Conservation (phyloP, 2,797 vertebrate species). For the Liparis tanakae region DNA sequence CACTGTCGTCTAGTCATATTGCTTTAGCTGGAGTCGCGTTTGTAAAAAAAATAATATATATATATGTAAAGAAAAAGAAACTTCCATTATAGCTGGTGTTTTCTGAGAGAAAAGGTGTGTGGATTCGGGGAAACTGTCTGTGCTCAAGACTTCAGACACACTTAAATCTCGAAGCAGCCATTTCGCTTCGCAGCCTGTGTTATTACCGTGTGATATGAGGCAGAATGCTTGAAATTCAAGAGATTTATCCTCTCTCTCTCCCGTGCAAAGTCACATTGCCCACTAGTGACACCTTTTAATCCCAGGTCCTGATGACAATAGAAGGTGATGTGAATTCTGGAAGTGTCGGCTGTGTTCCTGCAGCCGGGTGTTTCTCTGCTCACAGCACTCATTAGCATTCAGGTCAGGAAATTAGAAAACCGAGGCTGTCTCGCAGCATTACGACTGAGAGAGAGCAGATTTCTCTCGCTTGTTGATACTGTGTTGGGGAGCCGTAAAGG, state of each 20-base stretch:
- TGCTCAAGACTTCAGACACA: conserved; percentile 9
- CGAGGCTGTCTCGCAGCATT: conserved; percentile 47
- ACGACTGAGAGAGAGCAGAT: conserved; percentile 52
- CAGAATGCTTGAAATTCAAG: conserved; percentile 26
- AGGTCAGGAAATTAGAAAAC: conserved; percentile 68
- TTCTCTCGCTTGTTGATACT: conserved; percentile 28
- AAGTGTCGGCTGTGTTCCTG: conserved; percentile 51
- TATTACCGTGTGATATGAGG: conserved; percentile 36
- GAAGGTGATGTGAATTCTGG: conserved; percentile 42
- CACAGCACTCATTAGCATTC: conserved; percentile 63
- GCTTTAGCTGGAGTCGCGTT: background rate
- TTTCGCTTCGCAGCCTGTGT: conserved; percentile 26
- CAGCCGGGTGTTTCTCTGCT: conserved; percentile 32
- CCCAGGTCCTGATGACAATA: conserved; percentile 41
- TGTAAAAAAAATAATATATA: background rate
- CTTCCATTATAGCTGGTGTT: background rate
- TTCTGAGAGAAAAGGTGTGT: background rate
- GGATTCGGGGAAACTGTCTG: background rate
- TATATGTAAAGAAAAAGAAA: background rate
- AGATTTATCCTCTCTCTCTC: conserved; percentile 41
- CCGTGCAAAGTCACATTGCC: conserved; percentile 32
- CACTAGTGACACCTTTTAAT: conserved; percentile 27
- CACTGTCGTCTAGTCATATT: background rate
- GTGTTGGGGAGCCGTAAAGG: conserved; percentile 23
- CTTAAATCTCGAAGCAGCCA: conserved; percentile 27